Conservation (phyloP, 2,113 vertebrate genomes). For the Sapayoa aenigma region DNA sequence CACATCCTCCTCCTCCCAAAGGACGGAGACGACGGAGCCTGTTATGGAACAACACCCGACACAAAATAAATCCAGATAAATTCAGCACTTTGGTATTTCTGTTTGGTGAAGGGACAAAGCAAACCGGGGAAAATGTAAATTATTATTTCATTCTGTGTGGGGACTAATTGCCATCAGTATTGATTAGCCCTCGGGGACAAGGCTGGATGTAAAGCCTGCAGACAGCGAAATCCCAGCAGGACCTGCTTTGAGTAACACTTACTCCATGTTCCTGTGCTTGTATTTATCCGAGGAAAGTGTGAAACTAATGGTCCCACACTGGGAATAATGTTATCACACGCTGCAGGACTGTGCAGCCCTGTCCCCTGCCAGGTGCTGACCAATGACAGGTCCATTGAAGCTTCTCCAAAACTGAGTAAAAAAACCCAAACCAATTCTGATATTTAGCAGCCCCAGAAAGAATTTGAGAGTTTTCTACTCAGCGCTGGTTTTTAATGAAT, state of each 20-base stretch:
- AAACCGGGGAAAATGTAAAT: background rate
- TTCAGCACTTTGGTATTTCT: background rate
- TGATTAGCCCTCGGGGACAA: conserved; percentile 69
- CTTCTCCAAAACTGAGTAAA: background rate
- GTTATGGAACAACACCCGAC: background rate
- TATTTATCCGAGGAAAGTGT: conserved; percentile 55
- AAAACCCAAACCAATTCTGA: background rate
- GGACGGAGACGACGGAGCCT: background rate
- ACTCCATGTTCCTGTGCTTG: conserved; percentile 58
- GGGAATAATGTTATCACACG: background rate
- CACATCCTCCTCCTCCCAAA: background rate
- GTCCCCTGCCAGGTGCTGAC: background rate
- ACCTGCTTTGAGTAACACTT: background rate
- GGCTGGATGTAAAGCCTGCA: conserved; percentile 48
- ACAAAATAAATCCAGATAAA: background rate
- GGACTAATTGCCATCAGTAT: conserved; percentile 59
- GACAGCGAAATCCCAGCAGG: conserved; percentile 59
- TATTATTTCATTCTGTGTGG: conserved; percentile 18
- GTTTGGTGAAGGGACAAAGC: background rate
- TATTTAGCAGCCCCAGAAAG: background rate
- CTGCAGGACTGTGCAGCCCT: background rate
- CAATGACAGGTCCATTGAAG: background rate
- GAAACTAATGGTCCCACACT: conserved; percentile 32
- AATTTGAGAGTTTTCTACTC: background rate
- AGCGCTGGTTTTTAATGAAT: background rate